Base-by-base conservation (phyloP, 2,888 invertebrate genomes). In the Dynastes hyllus region DNA sequence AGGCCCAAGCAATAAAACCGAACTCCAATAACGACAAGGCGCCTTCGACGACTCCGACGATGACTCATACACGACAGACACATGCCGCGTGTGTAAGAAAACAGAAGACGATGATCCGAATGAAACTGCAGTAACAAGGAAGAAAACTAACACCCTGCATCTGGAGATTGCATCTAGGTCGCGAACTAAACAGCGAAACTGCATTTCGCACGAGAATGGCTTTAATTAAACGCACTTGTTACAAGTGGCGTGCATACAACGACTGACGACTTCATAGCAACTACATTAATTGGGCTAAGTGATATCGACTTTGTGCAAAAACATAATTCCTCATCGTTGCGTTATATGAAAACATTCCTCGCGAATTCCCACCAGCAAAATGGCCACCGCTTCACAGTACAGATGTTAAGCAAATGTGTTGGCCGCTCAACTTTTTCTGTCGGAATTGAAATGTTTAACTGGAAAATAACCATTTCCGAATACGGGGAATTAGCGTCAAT, bases 261-360 rank as follows among this genome's bases (percentile, higher is more conserved):
- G 2, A 13, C 11, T 40, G 13, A 40, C 58, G 22, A 45, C 32
- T 37, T 61, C 58, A 37, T 71, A n/a, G 32, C 32, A 50, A 22
- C 29, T 32, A 11, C 32, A 61, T 45, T 73, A 58, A 61, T 73
- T 73, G 58, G 61, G 73, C 58, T 73, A 61, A 73, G 45, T 71
- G 45, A 73, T 45, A 32, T 16, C 61, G 22, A 22, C n/a, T 50
- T 53, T 13, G n/a, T 53, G 53, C 53, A n/a, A 53, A 37, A n/a
- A 53, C 53, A 16, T 16, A 53, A 37, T 16, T 53, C 16, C 16
- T 2, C 45, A 45, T 45, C 45, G 45, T 45, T 45, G 53, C 53
- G 53, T 53, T 53, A 53, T 40, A 40, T 40, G n/a, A n/a, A 37
- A 13, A 29, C 71, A 71, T 71, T 53, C 16, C 32, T 53, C 55